These are phyloP conservation scores for Scaptomyza parva DNA, from an alignment of 2,888 invertebrate species.

Conservation along the genomic window DNA sequence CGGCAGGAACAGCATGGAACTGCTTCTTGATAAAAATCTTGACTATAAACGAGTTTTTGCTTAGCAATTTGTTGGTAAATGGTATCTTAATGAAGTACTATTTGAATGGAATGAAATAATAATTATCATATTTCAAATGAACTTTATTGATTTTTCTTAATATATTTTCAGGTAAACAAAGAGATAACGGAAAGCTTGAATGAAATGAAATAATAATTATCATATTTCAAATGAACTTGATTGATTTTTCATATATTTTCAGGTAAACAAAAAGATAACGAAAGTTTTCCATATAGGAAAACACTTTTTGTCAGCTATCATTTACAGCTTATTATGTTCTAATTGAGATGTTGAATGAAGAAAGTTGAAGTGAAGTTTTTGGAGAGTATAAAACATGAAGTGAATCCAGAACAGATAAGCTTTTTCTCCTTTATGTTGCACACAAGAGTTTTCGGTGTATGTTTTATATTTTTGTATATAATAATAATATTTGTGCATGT, in stretches of 20 bases:
- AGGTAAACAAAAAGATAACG: no score
- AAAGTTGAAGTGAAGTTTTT: neutral
- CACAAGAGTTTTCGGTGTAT: neutral
- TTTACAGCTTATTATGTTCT: neutral
- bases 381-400: neutral
- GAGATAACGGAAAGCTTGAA: no score
- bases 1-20: neutral
- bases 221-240: no score
- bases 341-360: neutral
- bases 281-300: no score
- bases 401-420: neutral
- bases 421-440: neutral
- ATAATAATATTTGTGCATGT: conserved; percentile 8
- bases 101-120: no score
- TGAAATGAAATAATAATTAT: no score
- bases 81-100: no score
- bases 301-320: neutral
- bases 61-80: neutral
- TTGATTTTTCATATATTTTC: no score
- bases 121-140: no score
- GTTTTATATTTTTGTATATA: neutral
- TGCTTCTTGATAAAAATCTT: conserved; percentile 3
- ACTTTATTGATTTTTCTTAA: no score
- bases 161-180: no score
- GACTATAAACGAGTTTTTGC: neutral